These are phyloP conservation scores for Nothura maculosa DNA, from an alignment of 2,797 vertebrate species.

Conservation along the genomic window DNA sequence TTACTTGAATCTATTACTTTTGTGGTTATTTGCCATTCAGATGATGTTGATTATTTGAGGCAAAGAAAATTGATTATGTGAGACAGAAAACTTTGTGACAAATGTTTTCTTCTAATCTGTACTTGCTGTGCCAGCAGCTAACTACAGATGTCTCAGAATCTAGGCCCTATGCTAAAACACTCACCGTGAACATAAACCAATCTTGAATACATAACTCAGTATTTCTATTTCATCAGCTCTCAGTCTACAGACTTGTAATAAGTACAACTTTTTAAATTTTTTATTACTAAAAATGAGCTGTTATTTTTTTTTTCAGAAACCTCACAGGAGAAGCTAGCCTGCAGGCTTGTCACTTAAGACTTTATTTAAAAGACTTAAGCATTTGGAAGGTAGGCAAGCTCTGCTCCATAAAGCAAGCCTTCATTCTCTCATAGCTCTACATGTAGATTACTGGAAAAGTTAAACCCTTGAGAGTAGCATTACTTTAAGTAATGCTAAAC, in stretches of 20 bases:
- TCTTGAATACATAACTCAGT: neutral
- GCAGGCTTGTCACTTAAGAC: neutral
- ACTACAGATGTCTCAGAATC: neutral
- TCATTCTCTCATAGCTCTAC: neutral
- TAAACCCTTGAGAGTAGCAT: neutral
- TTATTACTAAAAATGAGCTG: neutral
- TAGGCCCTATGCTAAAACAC: neutral
- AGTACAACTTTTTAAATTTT: neutral
- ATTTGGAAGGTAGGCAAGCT: neutral
- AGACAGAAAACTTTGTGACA: neutral
- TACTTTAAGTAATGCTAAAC: neutral
- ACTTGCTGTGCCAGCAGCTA: slow-evolving; percentile 5
- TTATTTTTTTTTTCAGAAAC: neutral
- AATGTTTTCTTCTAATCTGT: neutral
- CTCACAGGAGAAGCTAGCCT: neutral
- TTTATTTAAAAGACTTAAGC: neutral
- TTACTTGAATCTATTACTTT: neutral
- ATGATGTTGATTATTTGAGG: neutral
- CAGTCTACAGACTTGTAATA: neutral
- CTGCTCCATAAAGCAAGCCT: neutral
- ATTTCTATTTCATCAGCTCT: neutral
- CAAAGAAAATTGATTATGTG: too few species aligned
- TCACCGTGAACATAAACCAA: neutral
- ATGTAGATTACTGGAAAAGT: accelerated
- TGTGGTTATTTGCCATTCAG: neutral